Base-by-base conservation (phyloP, 2,113 vertebrate genomes). In the Rafetus swinhoei region DNA sequence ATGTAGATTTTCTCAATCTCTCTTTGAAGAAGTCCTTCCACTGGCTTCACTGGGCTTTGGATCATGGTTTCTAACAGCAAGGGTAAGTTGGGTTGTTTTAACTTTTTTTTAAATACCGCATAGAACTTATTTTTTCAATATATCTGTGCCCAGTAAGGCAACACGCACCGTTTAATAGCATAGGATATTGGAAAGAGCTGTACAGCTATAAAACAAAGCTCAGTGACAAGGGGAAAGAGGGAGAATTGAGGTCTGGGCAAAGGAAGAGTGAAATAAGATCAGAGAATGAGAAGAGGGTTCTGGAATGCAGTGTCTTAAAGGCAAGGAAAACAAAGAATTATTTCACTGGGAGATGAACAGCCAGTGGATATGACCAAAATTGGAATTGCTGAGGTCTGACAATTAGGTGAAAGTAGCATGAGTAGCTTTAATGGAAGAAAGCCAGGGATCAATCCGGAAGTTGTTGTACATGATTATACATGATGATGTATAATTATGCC, bases 401-500 rank as follows among this genome's bases (percentile, higher is more conserved):
- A 39, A 72, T 57, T 62, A 95, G 84, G 56, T 21, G 25, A 84
- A 88, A 94, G 39, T 16, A 84, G 22, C 12, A 27, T 72, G 83
- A 52, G 1, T 62, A 79, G 59, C 57, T 96, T 45, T 1, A 3
- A 82, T 74, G 69, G n/a, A 77, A 87, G 79, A 56, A 39, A 86
- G 57, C 79, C 89, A 86, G 69, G 45, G 74, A 79, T 55, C 85
- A 87, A 53, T 90, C 69, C 21, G 24, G 62, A 84, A 88, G 85
- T 45, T 74, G 59, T 55, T 24, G 14, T 24, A 60, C 39, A 45
- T 45, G 45, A 45, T 45, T 45, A 45, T 45, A 45, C 0, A 5
- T 89, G 55, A n/a, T 81, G 77, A 91, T 94, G 55, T 74, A n/a
- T 93, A 87, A 79, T 57, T 89, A 91, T 77, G 74, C 91, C 84